Evolutionary conservation across 2,888 invertebrate species (phyloP).

Genomic region (Polymixis flavicincta): DNA sequence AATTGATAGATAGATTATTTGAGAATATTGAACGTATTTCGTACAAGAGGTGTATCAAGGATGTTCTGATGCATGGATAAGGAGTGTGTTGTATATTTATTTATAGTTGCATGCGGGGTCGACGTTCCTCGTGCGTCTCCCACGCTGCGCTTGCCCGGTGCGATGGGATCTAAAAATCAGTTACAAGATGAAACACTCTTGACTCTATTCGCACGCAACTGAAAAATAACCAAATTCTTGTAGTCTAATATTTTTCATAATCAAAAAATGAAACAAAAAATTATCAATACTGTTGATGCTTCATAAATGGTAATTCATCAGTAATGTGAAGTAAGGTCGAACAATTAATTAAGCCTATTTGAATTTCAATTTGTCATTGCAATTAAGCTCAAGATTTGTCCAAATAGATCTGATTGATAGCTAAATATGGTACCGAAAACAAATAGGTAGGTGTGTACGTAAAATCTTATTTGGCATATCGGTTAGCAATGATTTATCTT

Average conservation of each 20-base stretch:
- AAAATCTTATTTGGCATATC: slow-evolving; percentile 58
- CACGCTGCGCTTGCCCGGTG: slow-evolving; percentile 79
- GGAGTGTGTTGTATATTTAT: slow-evolving; percentile 85
- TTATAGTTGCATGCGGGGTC: slow-evolving; percentile 89
- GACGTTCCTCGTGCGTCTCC: slow-evolving; percentile 86
- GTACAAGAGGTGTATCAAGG: slow-evolving; percentile 72
- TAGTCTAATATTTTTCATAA: neutral
- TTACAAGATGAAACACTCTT: slow-evolving; percentile 64
- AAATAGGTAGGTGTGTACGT: slow-evolving; percentile 50
- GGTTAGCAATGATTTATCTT: slow-evolving; percentile 55
- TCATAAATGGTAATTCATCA: slow-evolving; percentile 15
- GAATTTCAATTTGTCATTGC: slow-evolving; percentile 49
- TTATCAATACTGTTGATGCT: slow-evolving; percentile 6
- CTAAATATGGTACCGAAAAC: slow-evolving; percentile 62
- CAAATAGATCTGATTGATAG: slow-evolving; percentile 63
- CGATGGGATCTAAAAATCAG: slow-evolving; percentile 80
- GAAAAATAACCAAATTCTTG: slow-evolving; percentile 25
- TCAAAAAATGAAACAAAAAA: neutral
- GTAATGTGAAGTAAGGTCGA: slow-evolving; percentile 24
- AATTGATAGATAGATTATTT: slow-evolving; percentile 11
- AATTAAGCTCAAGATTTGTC: slow-evolving; percentile 59
- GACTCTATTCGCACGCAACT: slow-evolving; percentile 67
- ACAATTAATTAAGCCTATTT: slow-evolving; percentile 45
- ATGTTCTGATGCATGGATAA: slow-evolving; percentile 81
- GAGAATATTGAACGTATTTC: slow-evolving; percentile 42